These are phyloP conservation scores for Agrypnus murinus DNA, from an alignment of 2,888 invertebrate genomes.

Conservation along the genomic window DNA sequence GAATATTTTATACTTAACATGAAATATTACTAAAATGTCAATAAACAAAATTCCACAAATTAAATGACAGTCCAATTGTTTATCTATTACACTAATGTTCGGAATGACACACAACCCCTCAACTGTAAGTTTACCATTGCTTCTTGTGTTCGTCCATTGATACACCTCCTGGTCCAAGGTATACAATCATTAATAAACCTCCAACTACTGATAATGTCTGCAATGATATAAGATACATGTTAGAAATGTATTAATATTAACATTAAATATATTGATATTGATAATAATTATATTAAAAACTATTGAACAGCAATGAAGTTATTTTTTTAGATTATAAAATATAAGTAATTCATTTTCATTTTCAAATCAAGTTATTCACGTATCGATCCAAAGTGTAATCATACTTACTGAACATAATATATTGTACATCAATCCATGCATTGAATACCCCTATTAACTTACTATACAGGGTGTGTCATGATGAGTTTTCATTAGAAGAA, in stretches of 20 bases:
- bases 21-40: conserved; percentile 24
- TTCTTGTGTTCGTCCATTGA: conserved; percentile 99
- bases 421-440: too few species aligned
- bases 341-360: too few species aligned
- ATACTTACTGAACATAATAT: too few species aligned
- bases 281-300: background rate
- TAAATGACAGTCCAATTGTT: conserved; percentile 40
- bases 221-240: conserved; percentile 69
- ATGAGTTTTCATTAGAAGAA: too few species aligned
- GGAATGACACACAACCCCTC: conserved; percentile 28
- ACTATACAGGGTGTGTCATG: too few species aligned
- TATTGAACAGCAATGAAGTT: too few species aligned
- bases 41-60: conserved; percentile 34
- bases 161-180: conserved; percentile 97
- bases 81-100: conserved; percentile 37
- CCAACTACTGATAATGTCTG: conserved; percentile 99
- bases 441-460: too few species aligned
- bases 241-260: background rate
- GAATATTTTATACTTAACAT: conserved; percentile 19
- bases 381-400: too few species aligned
- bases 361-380: too few species aligned
- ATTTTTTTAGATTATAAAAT: too few species aligned
- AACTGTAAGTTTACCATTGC: conserved; percentile 84
- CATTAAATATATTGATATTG: background rate
- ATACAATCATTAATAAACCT: conserved; percentile 98